phyloP scores from a whole-genome alignment of 1,140 invertebrate species.

The Coptotermes formosanus region DNA sequence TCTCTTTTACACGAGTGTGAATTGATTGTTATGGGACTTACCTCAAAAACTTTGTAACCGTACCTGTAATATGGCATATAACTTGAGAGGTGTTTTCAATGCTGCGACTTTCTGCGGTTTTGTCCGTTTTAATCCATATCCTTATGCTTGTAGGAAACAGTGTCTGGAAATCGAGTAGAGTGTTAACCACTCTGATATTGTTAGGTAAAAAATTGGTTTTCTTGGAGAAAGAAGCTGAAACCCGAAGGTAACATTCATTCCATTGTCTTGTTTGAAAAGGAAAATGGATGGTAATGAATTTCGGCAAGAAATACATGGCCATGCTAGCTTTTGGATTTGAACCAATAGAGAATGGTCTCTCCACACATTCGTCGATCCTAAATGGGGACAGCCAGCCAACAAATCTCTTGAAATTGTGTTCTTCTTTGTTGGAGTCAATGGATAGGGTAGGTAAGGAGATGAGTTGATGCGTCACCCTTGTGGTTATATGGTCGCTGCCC shows the following conservation, averaged over 20 bases:
- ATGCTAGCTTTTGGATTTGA: not conserved
- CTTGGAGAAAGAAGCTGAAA: not conserved
- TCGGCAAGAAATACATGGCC: slow-evolving; percentile 4
- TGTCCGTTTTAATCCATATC: not conserved
- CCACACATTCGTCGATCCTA: not conserved
- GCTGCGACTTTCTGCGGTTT: too few relatives aligned
- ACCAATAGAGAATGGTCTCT: not conserved
- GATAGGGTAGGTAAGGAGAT: not conserved
- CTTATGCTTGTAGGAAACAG: not conserved
- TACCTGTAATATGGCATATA: too few relatives aligned
- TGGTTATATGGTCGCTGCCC: not conserved
- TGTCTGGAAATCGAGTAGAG: not conserved
- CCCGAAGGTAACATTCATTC: not conserved
- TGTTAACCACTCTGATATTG: not conserved
- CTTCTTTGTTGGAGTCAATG: not conserved
- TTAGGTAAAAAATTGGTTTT: not conserved
- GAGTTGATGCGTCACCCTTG: not conserved
- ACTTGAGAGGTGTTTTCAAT: too few relatives aligned
- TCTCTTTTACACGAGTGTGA: too few relatives aligned
- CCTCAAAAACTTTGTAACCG: too few relatives aligned
- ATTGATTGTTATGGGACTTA: too few relatives aligned
- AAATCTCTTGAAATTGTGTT: slow-evolving; percentile 1
- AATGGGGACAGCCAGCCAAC: not conserved
- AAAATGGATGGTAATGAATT: not conserved
- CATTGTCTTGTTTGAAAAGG: not conserved